Conservation (phyloP, 2,888 invertebrate genomes). For the Clanis bilineata region DNA sequence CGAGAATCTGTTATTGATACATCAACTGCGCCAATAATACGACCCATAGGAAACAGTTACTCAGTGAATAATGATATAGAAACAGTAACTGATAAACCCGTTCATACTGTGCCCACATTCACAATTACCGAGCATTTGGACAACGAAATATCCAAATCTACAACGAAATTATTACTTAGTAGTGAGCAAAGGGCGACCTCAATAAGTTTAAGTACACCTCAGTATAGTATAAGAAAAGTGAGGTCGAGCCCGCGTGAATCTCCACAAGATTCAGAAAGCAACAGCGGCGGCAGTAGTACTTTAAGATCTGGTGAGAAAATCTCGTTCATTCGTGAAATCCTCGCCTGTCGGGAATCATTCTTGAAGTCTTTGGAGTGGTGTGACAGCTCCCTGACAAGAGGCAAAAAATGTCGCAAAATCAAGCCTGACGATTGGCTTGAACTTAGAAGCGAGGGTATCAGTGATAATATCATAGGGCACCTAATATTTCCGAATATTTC, state of each 20-base stretch:
- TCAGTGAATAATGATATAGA: constrained; percentile 49
- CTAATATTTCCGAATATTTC: background rate
- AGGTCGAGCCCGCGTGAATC: constrained; percentile 31
- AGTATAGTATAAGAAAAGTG: constrained; percentile 36
- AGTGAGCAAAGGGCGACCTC: constrained; percentile 55
- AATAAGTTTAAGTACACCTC: constrained; percentile 34
- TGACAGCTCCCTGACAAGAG: constrained; percentile 73
- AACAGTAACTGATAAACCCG: constrained; percentile 24
- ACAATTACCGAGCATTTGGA: constrained; percentile 44
- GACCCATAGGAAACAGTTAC: constrained; percentile 59
- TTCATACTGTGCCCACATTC: constrained; percentile 32
- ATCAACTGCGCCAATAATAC: constrained; percentile 56
- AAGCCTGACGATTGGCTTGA: constrained; percentile 73
- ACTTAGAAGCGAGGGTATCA: constrained; percentile 62
- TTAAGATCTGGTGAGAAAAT: constrained; percentile 71
- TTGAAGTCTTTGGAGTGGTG: constrained; percentile 76
- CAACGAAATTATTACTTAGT: constrained; percentile 54
- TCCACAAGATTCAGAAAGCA: constrained; percentile 40
- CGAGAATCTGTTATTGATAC: constrained; percentile 46
- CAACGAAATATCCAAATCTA: constrained; percentile 52
- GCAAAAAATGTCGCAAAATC: constrained; percentile 63
- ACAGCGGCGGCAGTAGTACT: constrained; percentile 52
- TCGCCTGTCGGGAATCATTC: constrained; percentile 71
- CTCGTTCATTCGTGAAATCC: constrained; percentile 71
- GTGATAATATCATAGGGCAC: constrained; percentile 1